Evolutionary conservation across 2,888 invertebrate species (phyloP), one percentile per base, ranked within the genome.

Genomic region (Rambutsinella grinnellia): DNA sequence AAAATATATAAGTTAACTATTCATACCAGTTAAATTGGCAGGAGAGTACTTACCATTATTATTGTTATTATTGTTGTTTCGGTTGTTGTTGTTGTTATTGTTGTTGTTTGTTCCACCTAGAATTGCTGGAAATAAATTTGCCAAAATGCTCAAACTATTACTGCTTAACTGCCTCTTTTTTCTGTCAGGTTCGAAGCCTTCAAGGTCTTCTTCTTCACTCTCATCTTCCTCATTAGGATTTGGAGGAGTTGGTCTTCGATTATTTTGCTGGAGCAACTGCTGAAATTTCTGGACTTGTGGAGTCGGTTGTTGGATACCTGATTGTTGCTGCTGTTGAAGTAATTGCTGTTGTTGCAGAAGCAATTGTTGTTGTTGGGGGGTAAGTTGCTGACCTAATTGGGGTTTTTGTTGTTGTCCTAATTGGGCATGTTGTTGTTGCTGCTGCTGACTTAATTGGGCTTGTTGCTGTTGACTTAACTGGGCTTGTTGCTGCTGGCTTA

Each of bases 141-240:
- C 62, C 10, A 75, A 57, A 6, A 76, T 26, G 36, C 63, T 76
- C 8, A 69, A 46, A n/a, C n/a, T n/a, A n/a, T n/a, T n/a, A n/a
- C n/a, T n/a, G n/a, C n/a, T n/a, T n/a, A n/a, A n/a, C n/a, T 51
- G 1, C 19, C 1, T 24, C 28, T 19, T 19, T 13, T 21, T 8
- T 2, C 61, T 49, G 27, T 78, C 75, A 24, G 71, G 60, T 10
- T 72, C 75, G 2, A 51, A 67, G 19, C 54, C 62, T 36, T 51
- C 75, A 2, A 6, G 6, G 2, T 70, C 70, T 10, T 61, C 63
- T 17, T 71, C 74, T 19, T 74, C 74, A 2, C 66, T 66, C 2
- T 74, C 74, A 10, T 74, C 74, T 17, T 74, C 74, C 10, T 74
- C 72, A n/a, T 8, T 17, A 21, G 51, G 17, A 3, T 6, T 23